phyloP scores from a whole-genome alignment of 2,797 vertebrate genomes.

The Enoplosus armatus region DNA sequence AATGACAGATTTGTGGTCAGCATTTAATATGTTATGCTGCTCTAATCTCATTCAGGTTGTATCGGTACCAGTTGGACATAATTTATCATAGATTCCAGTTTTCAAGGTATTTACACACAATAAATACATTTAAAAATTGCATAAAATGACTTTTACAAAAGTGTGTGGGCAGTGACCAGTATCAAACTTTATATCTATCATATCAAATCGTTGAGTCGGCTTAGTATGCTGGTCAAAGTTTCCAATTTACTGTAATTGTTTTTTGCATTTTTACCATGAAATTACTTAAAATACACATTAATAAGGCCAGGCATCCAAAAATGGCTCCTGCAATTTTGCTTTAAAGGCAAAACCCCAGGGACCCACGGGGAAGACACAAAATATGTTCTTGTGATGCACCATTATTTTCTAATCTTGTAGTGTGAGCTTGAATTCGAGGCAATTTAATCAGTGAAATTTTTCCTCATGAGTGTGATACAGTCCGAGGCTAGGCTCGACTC shows the following conservation, averaged over 20 bases:
- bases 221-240: background rate
- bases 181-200: background rate
- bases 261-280: background rate
- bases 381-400: background rate
- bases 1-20: background rate
- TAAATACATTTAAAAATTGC: no score
- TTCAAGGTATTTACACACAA: background rate
- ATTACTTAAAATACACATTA: background rate
- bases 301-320: background rate
- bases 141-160: background rate
- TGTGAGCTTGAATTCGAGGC: background rate
- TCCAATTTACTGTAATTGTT: background rate
- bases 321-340: background rate
- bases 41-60: background rate
- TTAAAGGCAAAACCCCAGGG: background rate
- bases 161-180: background rate
- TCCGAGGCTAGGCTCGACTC: background rate
- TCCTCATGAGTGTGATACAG: background rate
- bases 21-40: background rate
- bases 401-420: background rate
- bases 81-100: background rate
- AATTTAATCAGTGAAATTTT: background rate
- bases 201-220: background rate
- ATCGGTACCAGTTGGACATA: background rate
- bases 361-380: background rate